phyloP scores from a whole-genome alignment of 1,140 invertebrate species.

The Solenopsis invicta region DNA sequence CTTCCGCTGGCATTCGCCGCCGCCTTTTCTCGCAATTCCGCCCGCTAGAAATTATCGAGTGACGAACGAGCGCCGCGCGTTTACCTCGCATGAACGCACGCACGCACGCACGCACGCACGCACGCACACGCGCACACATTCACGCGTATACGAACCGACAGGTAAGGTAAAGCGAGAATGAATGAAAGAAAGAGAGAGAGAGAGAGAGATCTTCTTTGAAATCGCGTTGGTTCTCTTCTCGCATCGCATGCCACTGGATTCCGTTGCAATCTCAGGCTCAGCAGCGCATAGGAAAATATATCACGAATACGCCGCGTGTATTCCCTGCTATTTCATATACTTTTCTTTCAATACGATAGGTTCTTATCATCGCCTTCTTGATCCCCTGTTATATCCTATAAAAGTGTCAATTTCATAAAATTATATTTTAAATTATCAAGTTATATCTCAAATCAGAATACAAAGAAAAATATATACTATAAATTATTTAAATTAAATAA shows the following conservation, averaged over 20 bases:
- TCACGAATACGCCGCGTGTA: background rate
- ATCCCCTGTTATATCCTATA: background rate
- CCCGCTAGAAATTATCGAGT: conserved; percentile 44
- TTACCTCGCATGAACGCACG: background rate
- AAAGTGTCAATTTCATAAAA: conserved; percentile 4
- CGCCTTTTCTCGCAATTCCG: conserved; percentile 51
- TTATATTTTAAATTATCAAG: too few relatives aligned
- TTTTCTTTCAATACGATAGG: background rate
- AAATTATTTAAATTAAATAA: too few relatives aligned
- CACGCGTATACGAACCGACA: background rate
- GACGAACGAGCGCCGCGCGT: conserved; percentile 49
- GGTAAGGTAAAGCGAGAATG: conserved; percentile 9
- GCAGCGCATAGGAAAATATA: background rate
- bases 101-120: background rate
- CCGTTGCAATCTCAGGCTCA: background rate
- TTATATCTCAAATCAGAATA: background rate
- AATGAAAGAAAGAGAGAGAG: too few relatives aligned
- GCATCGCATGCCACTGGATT: conserved; percentile 19
- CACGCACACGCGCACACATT: background rate
- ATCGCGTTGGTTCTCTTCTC: conserved; percentile 16
- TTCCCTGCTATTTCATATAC: background rate
- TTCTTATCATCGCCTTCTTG: background rate
- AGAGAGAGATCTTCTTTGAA: conserved; percentile 1
- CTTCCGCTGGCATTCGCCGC: conserved; percentile 53
- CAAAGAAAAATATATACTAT: too few relatives aligned